A percentile compares a stretch with the other conserved stretches of the same genome.
These are phyloP conservation scores for Graptemys geographica DNA, from an alignment of 2,797 vertebrate species.

Conservation along the genomic window DNA sequence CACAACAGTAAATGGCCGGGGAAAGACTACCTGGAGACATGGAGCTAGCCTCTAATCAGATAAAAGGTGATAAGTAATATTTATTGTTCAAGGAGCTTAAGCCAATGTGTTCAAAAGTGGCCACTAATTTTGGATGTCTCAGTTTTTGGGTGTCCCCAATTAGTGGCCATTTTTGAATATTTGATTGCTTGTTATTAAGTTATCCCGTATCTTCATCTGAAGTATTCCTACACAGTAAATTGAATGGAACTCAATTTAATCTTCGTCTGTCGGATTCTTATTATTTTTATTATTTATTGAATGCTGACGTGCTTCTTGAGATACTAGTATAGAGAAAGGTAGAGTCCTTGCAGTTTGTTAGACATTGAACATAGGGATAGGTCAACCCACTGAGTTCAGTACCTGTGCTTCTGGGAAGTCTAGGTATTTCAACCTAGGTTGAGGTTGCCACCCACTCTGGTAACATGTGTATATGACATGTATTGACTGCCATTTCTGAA, in stretches of 20 bases:
- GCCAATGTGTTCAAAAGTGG: neutral
- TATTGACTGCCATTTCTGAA: neutral
- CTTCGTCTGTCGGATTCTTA: neutral
- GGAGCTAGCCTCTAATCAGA: neutral
- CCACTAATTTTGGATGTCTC: neutral
- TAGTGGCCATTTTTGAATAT: neutral
- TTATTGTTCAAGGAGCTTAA: neutral
- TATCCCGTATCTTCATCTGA: neutral
- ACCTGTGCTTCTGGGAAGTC: neutral
- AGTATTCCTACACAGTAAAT: neutral
- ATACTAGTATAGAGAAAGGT: neutral
- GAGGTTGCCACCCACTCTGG: neutral
- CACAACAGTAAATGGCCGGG: neutral
- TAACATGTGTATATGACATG: neutral
- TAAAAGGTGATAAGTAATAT: neutral
- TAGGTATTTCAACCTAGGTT: neutral
- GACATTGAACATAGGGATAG: neutral
- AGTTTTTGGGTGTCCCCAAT: neutral
- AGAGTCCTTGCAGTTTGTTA: neutral
- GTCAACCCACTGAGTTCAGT: neutral
- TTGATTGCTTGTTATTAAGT: neutral
- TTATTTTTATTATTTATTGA: neutral
- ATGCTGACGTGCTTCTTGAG: neutral
- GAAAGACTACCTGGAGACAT: neutral
- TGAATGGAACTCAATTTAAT: neutral